Evolutionary conservation across 2,113 vertebrate genomes (phyloP).

Genomic region (Aptenodytes forsteri): DNA sequence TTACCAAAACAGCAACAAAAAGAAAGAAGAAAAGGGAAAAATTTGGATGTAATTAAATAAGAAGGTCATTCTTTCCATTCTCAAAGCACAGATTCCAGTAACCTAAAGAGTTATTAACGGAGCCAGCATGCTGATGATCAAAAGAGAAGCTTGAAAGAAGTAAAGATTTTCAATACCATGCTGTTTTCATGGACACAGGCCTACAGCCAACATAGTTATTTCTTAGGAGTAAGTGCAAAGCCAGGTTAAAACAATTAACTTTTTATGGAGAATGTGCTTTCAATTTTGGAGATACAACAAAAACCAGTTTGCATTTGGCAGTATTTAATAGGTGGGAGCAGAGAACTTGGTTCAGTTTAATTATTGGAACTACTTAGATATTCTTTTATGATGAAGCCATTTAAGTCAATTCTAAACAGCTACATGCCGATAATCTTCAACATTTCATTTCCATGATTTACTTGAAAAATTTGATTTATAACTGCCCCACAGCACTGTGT

Average conservation of each 20-base stretch:
- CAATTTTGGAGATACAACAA: neutral
- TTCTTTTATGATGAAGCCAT: neutral
- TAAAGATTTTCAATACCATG: conserved; percentile 30
- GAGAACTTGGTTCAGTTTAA: neutral
- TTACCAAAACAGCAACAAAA: neutral
- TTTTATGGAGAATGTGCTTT: neutral
- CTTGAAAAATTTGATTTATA: neutral
- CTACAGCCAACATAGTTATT: neutral
- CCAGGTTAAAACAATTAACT: neutral
- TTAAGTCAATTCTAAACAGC: neutral
- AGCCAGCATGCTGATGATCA: neutral
- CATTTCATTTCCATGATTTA: neutral
- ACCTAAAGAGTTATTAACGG: neutral
- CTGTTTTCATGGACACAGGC: neutral
- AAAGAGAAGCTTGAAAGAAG: conserved; percentile 3
- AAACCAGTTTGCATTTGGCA: neutral
- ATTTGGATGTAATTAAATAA: neutral
- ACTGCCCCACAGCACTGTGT: neutral
- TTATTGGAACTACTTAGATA: neutral
- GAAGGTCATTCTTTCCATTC: neutral
- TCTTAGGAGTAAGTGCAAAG: neutral
- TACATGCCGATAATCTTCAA: neutral
- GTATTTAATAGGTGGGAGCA: neutral
- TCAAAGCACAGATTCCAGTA: neutral
- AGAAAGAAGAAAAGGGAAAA: neutral